Evolutionary conservation across 1,140 invertebrate species (phyloP).

Genomic region (Colletes latitarsis): DNA sequence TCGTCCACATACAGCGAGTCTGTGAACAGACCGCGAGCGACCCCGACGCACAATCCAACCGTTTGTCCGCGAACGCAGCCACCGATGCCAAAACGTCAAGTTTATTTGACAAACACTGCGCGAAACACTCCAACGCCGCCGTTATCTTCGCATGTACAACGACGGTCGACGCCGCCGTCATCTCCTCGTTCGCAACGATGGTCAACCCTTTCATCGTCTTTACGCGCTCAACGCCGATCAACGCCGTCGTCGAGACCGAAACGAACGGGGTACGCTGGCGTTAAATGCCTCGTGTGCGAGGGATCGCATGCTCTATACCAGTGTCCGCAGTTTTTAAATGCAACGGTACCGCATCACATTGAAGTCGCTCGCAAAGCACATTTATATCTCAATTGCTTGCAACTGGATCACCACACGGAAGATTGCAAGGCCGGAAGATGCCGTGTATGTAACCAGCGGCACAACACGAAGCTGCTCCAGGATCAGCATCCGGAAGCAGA

Average conservation of each 20-base stretch:
- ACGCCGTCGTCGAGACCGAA: neutral
- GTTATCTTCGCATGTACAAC: neutral
- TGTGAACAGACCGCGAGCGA: too few relatives aligned
- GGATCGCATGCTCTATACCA: neutral
- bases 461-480: neutral
- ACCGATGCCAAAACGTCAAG: neutral
- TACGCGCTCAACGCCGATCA: too few relatives aligned
- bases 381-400: neutral
- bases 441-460: neutral
- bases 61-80: neutral
- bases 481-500: neutral
- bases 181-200: neutral
- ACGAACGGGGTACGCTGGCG: neutral
- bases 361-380: neutral
- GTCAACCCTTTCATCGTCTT: too few relatives aligned
- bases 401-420: neutral
- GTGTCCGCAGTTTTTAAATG: neutral
- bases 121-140: neutral
- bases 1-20: too few relatives aligned
- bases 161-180: neutral
- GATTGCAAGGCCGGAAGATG: neutral
- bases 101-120: too few relatives aligned
- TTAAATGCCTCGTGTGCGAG: neutral
- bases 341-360: neutral
- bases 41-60: too few relatives aligned